Evolutionary conservation across 2,113 vertebrate species (phyloP).

Genomic region (Lontra canadensis): DNA sequence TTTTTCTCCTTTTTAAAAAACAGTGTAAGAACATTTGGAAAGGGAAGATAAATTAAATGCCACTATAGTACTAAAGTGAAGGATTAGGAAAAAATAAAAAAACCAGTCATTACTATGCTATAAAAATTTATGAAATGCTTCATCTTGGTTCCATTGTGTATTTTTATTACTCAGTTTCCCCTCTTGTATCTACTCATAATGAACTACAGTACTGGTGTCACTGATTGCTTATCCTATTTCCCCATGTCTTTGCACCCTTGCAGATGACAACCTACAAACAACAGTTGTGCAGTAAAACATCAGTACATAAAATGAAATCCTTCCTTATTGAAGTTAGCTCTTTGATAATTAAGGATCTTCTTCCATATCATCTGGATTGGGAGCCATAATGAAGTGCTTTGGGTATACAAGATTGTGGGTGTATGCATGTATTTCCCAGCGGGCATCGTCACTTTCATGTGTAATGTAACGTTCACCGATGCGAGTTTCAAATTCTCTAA

Average conservation of each 20-base stretch:
- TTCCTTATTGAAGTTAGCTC: conserved; percentile 43
- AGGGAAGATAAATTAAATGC: conserved; percentile 77
- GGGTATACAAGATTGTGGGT: conserved; percentile 93
- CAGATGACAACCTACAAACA: conserved; percentile 57
- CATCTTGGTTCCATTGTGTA: conserved; percentile 60
- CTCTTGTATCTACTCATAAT: conserved; percentile 64
- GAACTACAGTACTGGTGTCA: conserved; percentile 43
- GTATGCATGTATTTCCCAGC: conserved; percentile 95
- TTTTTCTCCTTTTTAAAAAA: conserved; percentile 22
- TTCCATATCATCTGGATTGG: conserved; percentile 98
- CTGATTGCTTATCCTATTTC: conserved; percentile 13
- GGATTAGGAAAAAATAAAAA: conserved; percentile 82
- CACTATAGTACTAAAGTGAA: conserved; percentile 79
- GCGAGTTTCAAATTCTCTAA: conserved; percentile 97
- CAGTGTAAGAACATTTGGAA: conserved; percentile 55
- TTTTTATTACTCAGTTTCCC: conserved; percentile 51
- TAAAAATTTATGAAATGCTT: conserved; percentile 72
- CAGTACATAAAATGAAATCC: conserved; percentile 60
- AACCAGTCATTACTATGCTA: conserved; percentile 79
- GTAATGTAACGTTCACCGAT: conserved; percentile 98
- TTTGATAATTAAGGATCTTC: conserved; percentile 92
- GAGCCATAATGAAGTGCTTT: conserved; percentile 98
- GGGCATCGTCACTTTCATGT: conserved; percentile 96
- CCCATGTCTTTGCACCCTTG: conserved; percentile 37
- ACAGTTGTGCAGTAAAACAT: conserved; percentile 53